These are phyloP conservation scores for Rhinopomastus cyanomelas DNA, from an alignment of 2,113 vertebrate species.

Conservation along the genomic window DNA sequence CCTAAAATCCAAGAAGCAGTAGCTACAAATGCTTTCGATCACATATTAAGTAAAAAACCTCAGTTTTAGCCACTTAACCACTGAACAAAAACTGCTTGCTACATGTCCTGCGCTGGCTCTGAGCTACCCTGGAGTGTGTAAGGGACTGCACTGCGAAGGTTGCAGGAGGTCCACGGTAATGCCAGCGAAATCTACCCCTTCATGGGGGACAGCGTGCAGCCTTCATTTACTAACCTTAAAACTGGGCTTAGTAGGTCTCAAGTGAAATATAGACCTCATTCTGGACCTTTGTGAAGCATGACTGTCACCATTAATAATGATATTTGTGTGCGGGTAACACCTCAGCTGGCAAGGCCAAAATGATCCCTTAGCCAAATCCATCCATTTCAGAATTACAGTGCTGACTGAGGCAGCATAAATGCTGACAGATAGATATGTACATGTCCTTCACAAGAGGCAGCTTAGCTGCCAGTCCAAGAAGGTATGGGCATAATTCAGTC, in stretches of 20 bases:
- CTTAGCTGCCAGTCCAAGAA: conserved; percentile 12
- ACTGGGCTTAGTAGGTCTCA: background rate
- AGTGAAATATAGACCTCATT: background rate
- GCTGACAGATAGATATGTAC: background rate
- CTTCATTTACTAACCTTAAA: background rate
- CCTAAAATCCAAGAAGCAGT: background rate
- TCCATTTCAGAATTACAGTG: background rate
- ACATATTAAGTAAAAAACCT: background rate
- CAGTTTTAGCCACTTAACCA: background rate
- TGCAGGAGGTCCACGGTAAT: background rate
- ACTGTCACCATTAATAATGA: background rate
- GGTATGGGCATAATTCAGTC: background rate
- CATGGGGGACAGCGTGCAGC: no score
- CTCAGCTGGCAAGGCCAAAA: background rate
- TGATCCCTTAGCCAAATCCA: background rate
- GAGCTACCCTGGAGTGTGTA: background rate
- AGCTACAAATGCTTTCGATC: background rate
- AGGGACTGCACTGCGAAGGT: background rate
- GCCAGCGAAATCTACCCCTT: no score
- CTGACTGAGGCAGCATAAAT: background rate
- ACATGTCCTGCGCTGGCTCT: background rate
- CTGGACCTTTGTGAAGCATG: background rate
- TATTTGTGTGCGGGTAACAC: background rate
- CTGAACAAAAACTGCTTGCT: background rate
- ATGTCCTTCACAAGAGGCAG: background rate